Evolutionary conservation across 2,113 vertebrate genomes (phyloP), one percentile per base, ranked within the genome.

Genomic region (Spea bombifrons): DNA sequence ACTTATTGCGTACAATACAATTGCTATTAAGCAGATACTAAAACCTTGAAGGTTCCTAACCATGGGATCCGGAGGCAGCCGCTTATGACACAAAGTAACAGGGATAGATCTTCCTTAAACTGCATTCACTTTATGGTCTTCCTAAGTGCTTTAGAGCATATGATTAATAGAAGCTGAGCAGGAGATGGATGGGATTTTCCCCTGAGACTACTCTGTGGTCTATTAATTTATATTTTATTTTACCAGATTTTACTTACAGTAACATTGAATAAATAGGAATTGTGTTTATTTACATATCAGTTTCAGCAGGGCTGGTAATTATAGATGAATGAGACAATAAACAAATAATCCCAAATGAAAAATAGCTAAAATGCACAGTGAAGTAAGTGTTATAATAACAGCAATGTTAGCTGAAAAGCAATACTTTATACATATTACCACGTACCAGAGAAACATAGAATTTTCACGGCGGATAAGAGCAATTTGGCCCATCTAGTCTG

Each of bases 111-210:
- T 17, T 8, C 66, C 73, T 64, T 66, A 65, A 65, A 76, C 68
- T 70, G 48, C 61, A 70, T 47, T 70, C 53, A 70, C 65, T 64
- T 71, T 52, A 71, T 63, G 47, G 47, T 65, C 57, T 66, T 55
- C 30, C 55, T 52, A 49, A 71, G 47, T 61, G 66, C 66, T 77
- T 69, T 71, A 50, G 64, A 61, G 67, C n/a, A 55, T 78, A 55
- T 78, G 57, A 78, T 71, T 78, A 71, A 78, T 70, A 63, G 75
- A 44, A 76, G 15, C 52, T 68, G 53, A 77, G 48, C 16, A 57
- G 66, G 57, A 78, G 67, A 71, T 64, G 16, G 68, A 15, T 64
- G 70, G 16, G 53, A 17, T 47, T 43, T 52, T 64, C 65, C 66
- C 66, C 52, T 43, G 66, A 70, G 75, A 47, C 53, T 3, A 4